Percentiles rank a stretch among this genome's conserved stretches.
Evolutionary conservation across 1,140 invertebrate genomes (phyloP).

Genomic region (Meloidogyne exigua): DNA sequence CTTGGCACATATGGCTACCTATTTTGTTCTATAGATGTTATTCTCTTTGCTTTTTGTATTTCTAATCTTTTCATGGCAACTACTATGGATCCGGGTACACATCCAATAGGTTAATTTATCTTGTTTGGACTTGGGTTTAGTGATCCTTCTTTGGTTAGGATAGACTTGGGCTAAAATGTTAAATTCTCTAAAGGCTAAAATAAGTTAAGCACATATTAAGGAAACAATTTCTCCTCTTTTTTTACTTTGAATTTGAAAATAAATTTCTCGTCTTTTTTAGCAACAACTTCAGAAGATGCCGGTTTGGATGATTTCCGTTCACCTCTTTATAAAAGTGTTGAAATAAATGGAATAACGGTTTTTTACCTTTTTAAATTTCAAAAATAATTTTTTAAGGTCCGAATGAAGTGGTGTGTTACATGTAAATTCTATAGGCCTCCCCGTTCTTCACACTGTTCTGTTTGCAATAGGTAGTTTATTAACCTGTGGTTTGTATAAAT

Average conservation of each 20-base stretch:
- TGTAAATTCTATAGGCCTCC: constrained; percentile 96
- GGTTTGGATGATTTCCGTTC: constrained; percentile 84
- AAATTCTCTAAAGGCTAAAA: too few relatives aligned
- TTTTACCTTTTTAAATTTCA: neutral
- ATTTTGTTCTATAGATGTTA: constrained; percentile 85
- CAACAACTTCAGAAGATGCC: constrained; percentile 54
- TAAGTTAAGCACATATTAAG: too few relatives aligned
- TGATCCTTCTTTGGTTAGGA: too few relatives aligned
- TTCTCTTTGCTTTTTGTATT: constrained; percentile 92
- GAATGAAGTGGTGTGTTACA: constrained; percentile 99
- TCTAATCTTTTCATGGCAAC: constrained; percentile 96
- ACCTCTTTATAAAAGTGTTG: constrained; percentile 93
- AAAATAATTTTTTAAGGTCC: constrained; percentile 50
- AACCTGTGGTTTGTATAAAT: constrained; percentile 2
- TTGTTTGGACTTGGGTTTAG: constrained; percentile 12
- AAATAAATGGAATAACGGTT: constrained; percentile 86
- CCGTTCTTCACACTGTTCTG: constrained; percentile 95
- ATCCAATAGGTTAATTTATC: constrained; percentile 82
- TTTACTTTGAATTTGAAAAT: too few relatives aligned
- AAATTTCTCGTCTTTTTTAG: constrained; percentile 32
- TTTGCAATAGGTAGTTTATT: constrained; percentile 74
- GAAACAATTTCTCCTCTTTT: too few relatives aligned
- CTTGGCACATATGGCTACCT: constrained; percentile 69
- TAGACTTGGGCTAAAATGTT: too few relatives aligned
- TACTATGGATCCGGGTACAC: constrained; percentile 98